Percentiles rank a stretch among this genome's conserved stretches.
phyloP scores from a whole-genome alignment of 2,888 invertebrate genomes.

The Xestoiulus laeticollis region DNA sequence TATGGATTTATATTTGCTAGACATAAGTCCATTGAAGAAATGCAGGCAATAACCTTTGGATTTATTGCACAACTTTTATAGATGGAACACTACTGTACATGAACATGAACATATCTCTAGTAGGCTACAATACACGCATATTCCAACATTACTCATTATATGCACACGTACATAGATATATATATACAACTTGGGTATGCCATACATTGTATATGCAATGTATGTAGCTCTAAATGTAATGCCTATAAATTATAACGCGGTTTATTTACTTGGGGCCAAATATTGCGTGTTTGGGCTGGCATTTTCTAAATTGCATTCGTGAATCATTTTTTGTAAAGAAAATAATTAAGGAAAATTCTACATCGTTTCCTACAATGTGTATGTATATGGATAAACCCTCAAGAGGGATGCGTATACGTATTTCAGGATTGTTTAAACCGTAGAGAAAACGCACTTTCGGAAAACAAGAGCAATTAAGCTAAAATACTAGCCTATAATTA shows the following conservation, averaged over 20 bases:
- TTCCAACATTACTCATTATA: neutral
- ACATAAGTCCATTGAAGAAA: neutral
- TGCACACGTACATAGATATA: neutral
- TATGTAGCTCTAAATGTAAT: too few relatives aligned
- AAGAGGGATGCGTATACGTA: neutral
- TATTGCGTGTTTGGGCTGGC: neutral
- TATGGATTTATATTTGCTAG: neutral
- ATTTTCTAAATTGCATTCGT: neutral
- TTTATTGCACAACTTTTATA: neutral
- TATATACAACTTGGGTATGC: neutral
- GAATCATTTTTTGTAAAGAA: neutral
- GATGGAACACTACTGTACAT: neutral
- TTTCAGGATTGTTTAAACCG: neutral
- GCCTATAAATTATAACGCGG: too few relatives aligned
- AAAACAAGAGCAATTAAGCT: constrained; percentile 23
- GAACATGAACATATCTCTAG: neutral
- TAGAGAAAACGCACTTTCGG: neutral
- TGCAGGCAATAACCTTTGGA: neutral
- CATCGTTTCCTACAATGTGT: neutral
- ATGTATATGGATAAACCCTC: neutral
- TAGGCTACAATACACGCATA: neutral
- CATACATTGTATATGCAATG: too few relatives aligned
- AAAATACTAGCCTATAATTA: neutral
- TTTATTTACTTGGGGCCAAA: too few relatives aligned
- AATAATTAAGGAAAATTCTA: neutral